These are phyloP conservation scores for Chelonoidis abingdonii DNA, from an alignment of 2,113 vertebrate species.

Conservation along the genomic window DNA sequence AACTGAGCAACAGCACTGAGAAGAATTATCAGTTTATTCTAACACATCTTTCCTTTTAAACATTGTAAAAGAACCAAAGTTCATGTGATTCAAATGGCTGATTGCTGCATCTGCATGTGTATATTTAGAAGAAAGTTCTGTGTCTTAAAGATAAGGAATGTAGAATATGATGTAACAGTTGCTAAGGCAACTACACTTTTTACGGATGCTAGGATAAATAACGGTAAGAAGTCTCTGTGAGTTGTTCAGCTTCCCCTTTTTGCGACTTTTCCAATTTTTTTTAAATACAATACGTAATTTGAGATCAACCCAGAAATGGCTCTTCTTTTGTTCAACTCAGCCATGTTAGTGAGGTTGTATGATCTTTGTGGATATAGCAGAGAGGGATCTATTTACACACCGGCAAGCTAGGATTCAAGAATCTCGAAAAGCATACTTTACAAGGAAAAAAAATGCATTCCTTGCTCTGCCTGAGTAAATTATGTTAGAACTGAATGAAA, in stretches of 20 bases:
- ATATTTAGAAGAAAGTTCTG: slow-evolving; percentile 67
- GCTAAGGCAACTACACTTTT: slow-evolving; percentile 59
- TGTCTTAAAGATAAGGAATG: slow-evolving; percentile 57
- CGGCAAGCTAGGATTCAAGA: slow-evolving; percentile 6
- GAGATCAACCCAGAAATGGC: slow-evolving; percentile 29
- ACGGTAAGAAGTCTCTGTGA: slow-evolving; percentile 33
- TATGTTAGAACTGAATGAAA: neutral
- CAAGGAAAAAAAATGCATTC: neutral
- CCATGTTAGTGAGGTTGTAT: neutral
- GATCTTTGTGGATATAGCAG: slow-evolving; percentile 42
- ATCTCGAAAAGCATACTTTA: slow-evolving; percentile 19
- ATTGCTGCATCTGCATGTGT: slow-evolving; percentile 41
- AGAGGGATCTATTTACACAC: slow-evolving; percentile 40
- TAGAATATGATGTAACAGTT: slow-evolving; percentile 49
- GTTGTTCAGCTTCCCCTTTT: slow-evolving; percentile 54
- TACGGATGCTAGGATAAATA: slow-evolving; percentile 40
- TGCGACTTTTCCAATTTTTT: slow-evolving; percentile 64
- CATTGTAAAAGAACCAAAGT: slow-evolving; percentile 6
- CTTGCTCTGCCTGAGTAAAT: neutral
- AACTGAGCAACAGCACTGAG: neutral
- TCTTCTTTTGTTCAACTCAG: slow-evolving; percentile 31
- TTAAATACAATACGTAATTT: slow-evolving; percentile 54
- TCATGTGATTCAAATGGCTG: neutral
- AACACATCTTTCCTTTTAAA: slow-evolving; percentile 41
- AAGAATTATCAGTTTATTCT: neutral